phyloP scores from a whole-genome alignment of 2,797 vertebrate species.

The Micrastur ruficollis region DNA sequence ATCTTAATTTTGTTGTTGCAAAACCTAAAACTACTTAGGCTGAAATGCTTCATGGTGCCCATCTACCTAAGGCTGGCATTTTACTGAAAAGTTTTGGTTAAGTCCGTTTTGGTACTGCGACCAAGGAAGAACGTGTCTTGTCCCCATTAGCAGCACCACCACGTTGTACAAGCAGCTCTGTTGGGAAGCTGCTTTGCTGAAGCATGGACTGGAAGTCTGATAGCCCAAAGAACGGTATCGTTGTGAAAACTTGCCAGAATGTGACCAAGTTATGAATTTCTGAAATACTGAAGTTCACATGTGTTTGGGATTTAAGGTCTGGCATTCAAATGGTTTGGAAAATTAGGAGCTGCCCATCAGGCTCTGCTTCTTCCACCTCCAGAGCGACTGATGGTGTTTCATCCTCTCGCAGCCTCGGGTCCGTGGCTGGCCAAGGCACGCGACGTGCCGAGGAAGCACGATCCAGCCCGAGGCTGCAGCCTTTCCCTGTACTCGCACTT shows the following conservation, averaged over 20 bases:
- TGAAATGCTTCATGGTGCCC: background rate
- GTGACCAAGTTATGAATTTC: background rate
- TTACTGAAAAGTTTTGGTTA: background rate
- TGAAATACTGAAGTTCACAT: background rate
- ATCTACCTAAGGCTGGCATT: background rate
- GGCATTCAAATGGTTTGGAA: background rate
- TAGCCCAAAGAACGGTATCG: background rate
- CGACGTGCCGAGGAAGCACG: background rate
- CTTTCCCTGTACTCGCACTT: background rate
- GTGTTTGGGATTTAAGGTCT: background rate
- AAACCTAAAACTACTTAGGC: background rate
- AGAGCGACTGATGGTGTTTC: background rate
- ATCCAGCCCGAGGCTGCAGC: background rate
- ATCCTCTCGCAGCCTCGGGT: background rate
- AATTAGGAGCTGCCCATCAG: background rate
- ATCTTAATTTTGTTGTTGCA: background rate
- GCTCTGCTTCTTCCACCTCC: background rate
- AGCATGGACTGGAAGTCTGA: background rate
- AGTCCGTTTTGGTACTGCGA: background rate
- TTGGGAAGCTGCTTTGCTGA: background rate
- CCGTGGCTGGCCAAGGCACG: background rate
- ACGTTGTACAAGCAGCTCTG: background rate
- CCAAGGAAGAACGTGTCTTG: background rate
- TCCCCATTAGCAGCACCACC: background rate
- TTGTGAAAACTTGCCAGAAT: background rate